These are phyloP conservation scores for mouse (Mus musculus) DNA, from an alignment of 2,113 vertebrate species.

Conservation along the genomic window GRCm39 chr17:35906501-35907000, in stretches of 20 bases:
- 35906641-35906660: not conserved
- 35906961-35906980: not conserved
- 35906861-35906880: not conserved
- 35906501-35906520: not conserved
- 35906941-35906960: not conserved
- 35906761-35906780: not conserved
- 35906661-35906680: not conserved
- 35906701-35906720: not conserved
- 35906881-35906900: not conserved
- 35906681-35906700: not conserved
- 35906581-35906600: accelerated
- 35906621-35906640: not conserved
- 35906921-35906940: not conserved
- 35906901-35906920: not conserved
- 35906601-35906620: not conserved
- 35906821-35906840: not conserved
- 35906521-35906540: not conserved
- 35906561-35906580: not conserved
- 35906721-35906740: not conserved
- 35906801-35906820: not conserved
- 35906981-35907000: not conserved
- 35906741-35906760: not conserved
- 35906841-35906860: not conserved
- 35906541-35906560: not conserved
- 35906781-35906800: slow-evolving; percentile 5